Evolutionary conservation across 2,888 invertebrate genomes (phyloP), one percentile per base, ranked within the genome.

Genomic region (Aplocera efformata): DNA sequence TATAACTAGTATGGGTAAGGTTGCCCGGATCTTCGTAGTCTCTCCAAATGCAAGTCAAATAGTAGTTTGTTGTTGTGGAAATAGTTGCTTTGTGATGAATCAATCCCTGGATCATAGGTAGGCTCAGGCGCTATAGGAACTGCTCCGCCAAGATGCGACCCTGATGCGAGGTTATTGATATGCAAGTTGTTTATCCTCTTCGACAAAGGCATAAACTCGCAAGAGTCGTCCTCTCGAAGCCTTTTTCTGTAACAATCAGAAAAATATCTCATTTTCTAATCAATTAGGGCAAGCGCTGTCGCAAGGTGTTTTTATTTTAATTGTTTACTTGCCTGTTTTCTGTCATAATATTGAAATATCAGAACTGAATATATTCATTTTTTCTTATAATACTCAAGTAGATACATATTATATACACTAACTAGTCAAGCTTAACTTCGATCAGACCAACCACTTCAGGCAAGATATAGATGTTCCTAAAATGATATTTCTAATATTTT

Each of bases 161-260:
- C 36, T 3, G 46, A 32, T 10, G 65, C 59, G 22, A 86, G 66
- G 51, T 75, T 90, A 70, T 90, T 91, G 69, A 96, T 92, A 67
- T 96, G 96, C 34, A 97, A 90, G 84, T 96, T 96, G 74, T 96
- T 96, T 60, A 97, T 96, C 66, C 96, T 90, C 77, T 97, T 97
- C 7, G 96, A 96, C 35, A 97, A 80, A 36, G 97, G 96, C 90
- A 94, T 93, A 63, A 96, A 96, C 67, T 96, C 96, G 63, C 90
- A 90, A 23, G 90, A 89, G 56, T 95, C 95, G 64, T 95, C 94
- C 67, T 92, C 92, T 44, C 94, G 90, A 32, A 91, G 90, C 55
- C 96, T 90, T 89, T 96, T 96, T 68, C 96, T 96, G 73, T n/a
- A 52, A 25, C 32, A 38, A 25, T n/a, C n/a, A n/a, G n/a, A n/a